A percentile compares a stretch with the other conserved stretches of the same genome.
These are phyloP conservation scores for Calyptomena viridis DNA, from an alignment of 2,113 vertebrate genomes.

Conservation along the genomic window DNA sequence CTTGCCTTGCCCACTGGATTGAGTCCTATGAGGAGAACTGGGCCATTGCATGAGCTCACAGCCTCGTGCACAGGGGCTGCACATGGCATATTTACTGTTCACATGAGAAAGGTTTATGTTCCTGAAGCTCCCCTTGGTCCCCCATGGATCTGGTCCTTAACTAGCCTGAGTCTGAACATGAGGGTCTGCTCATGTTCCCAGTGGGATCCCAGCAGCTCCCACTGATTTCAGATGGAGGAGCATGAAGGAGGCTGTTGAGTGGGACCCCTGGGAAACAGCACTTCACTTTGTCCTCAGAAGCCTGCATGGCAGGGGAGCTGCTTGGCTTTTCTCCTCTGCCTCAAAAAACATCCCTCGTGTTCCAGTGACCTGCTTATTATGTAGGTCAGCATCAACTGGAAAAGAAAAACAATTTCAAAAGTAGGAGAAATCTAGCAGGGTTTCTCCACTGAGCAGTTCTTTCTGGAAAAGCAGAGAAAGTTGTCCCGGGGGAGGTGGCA, in stretches of 20 bases:
- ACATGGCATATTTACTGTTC: not conserved
- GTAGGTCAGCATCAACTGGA: constrained; percentile 23
- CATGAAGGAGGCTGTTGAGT: no score
- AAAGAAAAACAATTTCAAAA: constrained; percentile 9
- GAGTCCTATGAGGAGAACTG: accelerated
- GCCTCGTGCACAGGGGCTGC: not conserved
- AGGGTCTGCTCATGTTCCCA: not conserved
- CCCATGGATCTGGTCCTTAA: not conserved
- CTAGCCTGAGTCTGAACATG: not conserved
- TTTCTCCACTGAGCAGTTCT: not conserved
- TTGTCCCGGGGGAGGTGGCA: not conserved
- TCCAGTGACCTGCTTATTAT: constrained; percentile 59
- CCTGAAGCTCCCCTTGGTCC: not conserved
- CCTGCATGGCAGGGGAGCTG: accelerated
- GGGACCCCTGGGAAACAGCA: not conserved
- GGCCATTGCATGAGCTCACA: not conserved
- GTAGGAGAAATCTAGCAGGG: not conserved
- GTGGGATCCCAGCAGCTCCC: not conserved
- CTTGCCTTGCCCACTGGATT: not conserved
- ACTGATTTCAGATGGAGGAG: not conserved
- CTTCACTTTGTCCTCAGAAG: constrained; percentile 8
- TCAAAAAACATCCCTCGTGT: not conserved
- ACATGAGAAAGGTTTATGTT: not conserved
- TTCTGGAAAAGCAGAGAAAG: not conserved
- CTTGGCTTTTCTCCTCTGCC: constrained; percentile 17